A percentile compares a stretch with the other conserved stretches of the same genome.
These are phyloP conservation scores for Nicator chloris DNA, from an alignment of 2,113 vertebrate species.

Conservation along the genomic window DNA sequence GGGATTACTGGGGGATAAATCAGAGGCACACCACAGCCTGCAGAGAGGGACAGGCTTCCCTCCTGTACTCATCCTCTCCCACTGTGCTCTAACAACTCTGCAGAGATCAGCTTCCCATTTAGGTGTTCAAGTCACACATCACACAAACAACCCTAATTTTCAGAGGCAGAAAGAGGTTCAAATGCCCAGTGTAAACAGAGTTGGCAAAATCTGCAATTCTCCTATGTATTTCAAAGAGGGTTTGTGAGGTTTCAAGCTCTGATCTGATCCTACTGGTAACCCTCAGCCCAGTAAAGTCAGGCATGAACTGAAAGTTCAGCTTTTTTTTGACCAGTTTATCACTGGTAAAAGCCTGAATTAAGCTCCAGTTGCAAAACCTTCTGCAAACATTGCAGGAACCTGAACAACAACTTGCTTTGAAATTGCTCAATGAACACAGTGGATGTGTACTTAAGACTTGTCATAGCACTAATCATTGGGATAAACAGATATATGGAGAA, in stretches of 20 bases:
- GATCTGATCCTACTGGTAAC: not conserved
- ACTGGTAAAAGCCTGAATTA: not conserved
- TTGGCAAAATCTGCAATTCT: not conserved
- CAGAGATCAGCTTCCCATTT: not conserved
- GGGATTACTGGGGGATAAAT: not conserved
- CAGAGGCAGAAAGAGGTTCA: not conserved
- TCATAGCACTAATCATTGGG: not conserved
- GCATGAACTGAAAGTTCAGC: not conserved
- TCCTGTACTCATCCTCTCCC: not conserved
- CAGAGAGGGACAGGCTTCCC: not conserved
- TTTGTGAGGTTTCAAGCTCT: not conserved
- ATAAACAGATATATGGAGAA: not conserved
- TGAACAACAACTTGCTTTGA: not conserved
- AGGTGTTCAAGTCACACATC: not conserved
- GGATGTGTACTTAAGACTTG: not conserved
- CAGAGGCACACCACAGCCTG: not conserved
- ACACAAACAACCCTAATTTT: not conserved
- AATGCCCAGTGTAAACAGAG: not conserved
- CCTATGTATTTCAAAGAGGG: not conserved
- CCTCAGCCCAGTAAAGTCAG: not conserved
- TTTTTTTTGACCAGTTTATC: not conserved
- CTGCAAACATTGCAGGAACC: not conserved
- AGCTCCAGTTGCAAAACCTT: conserved; percentile 31
- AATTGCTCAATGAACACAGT: conserved; percentile 4
- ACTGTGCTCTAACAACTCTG: not conserved